Base-by-base conservation (phyloP, 2,113 vertebrate genomes). In the Sinosuthora webbiana region DNA sequence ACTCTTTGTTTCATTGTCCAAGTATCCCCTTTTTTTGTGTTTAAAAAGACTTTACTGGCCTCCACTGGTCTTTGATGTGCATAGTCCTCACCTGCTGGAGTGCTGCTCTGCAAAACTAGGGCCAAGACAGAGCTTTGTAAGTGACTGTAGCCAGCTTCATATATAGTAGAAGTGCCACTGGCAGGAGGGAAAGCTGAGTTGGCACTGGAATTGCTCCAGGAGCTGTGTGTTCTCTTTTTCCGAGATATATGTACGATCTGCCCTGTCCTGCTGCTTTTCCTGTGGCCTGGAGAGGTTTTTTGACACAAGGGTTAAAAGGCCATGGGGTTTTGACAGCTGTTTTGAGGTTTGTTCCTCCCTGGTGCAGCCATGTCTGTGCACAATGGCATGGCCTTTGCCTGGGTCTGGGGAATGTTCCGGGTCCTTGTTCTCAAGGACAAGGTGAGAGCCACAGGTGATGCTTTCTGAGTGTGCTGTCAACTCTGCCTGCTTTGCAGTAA, bases 311-410 rank as follows among this genome's bases (percentile, higher is more conserved):
- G 7, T 45, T 78, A 15, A 19, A 19, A 78, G 52, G 6, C 10
- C 1, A 0, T 15, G 21, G 13, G 22, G 33, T 42, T 91, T 69
- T 81, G 50, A 33, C 15, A 77, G 1, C 17, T 42, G 0, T 39
- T 69, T 16, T 45, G 83, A 69, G 19, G 30, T 64, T 69, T 53
- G 15, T 33, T 86, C 41, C n/a, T 81, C 74, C 59, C 23, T 85
- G 1, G 13, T 42, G 47, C 56, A 92, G 65, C 87, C 9, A 0
- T 21, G 37, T 67, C 47, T 91, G 27, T 59, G 52, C 30, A 10
- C 5, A 17, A 3, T 33, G n/a, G 13, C 1, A 0, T 27, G 20
- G 68, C 27, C 53, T 65, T 45, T 22, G 37, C n/a, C 4, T 1
- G 21, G 73, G 6, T 41, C 24, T 74, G 69, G 53, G 57, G 35